These are phyloP conservation scores for Cephalopterus ornatus DNA, from an alignment of 2,113 vertebrate genomes.

Conservation along the genomic window DNA sequence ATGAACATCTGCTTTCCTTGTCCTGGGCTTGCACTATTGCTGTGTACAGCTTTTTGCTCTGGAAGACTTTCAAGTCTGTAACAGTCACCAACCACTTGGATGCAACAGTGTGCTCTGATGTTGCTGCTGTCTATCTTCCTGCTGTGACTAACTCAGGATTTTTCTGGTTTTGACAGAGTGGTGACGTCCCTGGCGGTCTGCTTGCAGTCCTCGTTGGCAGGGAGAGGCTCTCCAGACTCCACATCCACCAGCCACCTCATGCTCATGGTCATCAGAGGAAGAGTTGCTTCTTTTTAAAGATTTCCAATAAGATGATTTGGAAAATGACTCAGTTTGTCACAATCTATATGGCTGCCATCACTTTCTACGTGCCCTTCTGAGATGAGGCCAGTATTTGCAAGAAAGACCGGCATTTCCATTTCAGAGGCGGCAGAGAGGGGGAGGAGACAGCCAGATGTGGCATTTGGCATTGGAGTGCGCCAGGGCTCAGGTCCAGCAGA, in stretches of 20 bases:
- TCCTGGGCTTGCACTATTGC: background rate
- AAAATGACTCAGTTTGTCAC: background rate
- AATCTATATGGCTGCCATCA: background rate
- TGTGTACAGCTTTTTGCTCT: background rate
- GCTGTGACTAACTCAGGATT: background rate
- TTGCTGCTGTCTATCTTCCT: constrained; percentile 19
- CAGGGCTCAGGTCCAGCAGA: background rate
- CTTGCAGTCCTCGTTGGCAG: background rate
- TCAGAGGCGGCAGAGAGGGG: background rate
- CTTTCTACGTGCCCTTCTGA: background rate
- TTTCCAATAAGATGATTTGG: background rate
- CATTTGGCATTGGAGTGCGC: background rate
- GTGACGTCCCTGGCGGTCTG: background rate
- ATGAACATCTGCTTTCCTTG: constrained; percentile 34
- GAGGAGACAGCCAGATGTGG: background rate
- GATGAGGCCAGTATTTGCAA: background rate
- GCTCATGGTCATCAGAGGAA: background rate
- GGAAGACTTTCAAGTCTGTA: constrained; percentile 22
- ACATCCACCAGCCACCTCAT: background rate
- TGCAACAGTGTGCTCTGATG: background rate
- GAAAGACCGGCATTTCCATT: background rate
- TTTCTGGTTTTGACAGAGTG: constrained; percentile 15
- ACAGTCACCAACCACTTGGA: constrained; percentile 24
- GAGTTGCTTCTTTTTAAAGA: background rate
- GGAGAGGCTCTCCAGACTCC: background rate